Conservation (phyloP, 2,797 vertebrate species). For the Myotis daubentonii region DNA sequence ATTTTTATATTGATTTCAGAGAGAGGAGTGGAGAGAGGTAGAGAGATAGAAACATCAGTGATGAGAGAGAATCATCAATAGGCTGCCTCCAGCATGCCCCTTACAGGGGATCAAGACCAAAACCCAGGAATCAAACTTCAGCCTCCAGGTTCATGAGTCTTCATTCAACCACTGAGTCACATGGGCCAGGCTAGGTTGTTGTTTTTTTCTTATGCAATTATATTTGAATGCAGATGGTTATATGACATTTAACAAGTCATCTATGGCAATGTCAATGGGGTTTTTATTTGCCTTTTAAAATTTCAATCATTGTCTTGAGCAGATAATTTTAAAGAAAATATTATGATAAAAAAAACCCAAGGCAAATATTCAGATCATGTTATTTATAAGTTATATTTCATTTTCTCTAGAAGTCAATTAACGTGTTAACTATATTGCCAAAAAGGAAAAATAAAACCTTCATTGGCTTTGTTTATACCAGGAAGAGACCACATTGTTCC, state of each 20-base stretch:
- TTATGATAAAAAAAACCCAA: not conserved
- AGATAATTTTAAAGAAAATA: slow-evolving; percentile 43
- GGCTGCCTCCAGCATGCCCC: too few species aligned
- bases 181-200: too few species aligned
- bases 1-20: too few species aligned
- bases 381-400: slow-evolving; percentile 22
- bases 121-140: too few species aligned
- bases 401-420: slow-evolving; percentile 46
- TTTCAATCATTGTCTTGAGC: slow-evolving; percentile 26
- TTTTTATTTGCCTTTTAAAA: slow-evolving; percentile 5
- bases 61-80: too few species aligned
- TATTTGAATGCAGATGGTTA: slow-evolving; percentile 21
- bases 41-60: too few species aligned
- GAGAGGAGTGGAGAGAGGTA: too few species aligned
- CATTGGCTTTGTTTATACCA: slow-evolving; percentile 41
- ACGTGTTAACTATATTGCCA: slow-evolving; percentile 10
- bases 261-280: not conserved
- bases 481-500: slow-evolving; percentile 36
- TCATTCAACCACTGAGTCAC: too few species aligned
- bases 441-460: not conserved
- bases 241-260: not conserved
- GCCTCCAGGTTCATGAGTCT: too few species aligned
- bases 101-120: too few species aligned
- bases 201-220: not conserved
- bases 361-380: slow-evolving; percentile 46